Conservation (phyloP, 2,888 invertebrate genomes). For the Timema podura region DNA sequence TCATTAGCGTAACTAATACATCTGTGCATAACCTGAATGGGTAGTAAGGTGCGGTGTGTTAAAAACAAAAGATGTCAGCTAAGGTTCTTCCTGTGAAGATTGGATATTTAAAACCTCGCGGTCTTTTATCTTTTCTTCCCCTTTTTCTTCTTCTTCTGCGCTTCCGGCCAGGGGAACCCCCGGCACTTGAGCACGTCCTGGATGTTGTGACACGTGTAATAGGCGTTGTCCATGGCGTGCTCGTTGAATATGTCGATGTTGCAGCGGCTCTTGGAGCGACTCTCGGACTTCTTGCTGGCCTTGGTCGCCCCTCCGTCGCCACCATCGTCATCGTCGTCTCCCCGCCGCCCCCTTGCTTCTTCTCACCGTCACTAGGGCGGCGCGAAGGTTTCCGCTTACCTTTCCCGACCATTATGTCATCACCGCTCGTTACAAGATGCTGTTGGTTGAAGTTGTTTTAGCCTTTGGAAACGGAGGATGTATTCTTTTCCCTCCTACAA, state of each 20-base stretch:
- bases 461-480: too few species aligned
- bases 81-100: too few species aligned
- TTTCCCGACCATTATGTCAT: conserved; percentile 13
- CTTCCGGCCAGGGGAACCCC: conserved; percentile 87
- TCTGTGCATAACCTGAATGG: too few species aligned
- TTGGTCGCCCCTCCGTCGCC: not conserved
- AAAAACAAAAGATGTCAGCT: too few species aligned
- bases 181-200: conserved; percentile 81
- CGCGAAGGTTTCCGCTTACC: not conserved
- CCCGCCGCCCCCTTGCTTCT: not conserved
- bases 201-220: conserved; percentile 89
- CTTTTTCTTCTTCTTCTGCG: conserved; percentile 76
- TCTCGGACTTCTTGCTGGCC: conserved; percentile 26
- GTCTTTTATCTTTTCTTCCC: conserved; percentile 60
- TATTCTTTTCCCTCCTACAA: too few species aligned
- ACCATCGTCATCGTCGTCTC: too few species aligned
- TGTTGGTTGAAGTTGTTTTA: too few species aligned
- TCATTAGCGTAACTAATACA: too few species aligned
- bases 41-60: too few species aligned
- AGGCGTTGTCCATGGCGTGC: conserved; percentile 90
- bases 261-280: conserved; percentile 52
- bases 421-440: too few species aligned
- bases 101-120: not conserved
- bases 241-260: conserved; percentile 83
- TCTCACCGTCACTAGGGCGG: not conserved